phyloP scores from a whole-genome alignment of 2,888 invertebrate species.

The Alviniconcha strummeri region DNA sequence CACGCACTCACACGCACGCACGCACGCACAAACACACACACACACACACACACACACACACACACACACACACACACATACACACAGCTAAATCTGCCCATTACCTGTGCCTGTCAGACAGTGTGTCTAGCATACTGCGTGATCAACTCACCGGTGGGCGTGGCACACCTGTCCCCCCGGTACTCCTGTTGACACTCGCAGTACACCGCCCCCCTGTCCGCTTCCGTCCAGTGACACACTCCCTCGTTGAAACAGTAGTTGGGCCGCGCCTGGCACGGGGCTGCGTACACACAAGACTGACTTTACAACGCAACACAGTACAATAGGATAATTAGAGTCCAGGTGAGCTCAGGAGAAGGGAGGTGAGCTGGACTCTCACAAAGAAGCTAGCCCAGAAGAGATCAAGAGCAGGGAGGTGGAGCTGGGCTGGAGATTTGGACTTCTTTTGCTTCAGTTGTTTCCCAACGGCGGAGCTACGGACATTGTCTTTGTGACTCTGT shows the following conservation, averaged over 20 bases:
- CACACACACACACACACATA: background rate
- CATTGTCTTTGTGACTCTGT: no score
- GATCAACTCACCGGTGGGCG: background rate
- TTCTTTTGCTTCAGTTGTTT: no score
- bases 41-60: background rate
- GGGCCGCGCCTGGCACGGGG: slow-evolving; percentile 26
- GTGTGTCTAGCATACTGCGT: background rate
- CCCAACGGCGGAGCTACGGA: no score
- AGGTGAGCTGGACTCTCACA: no score
- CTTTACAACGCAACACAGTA: no score
- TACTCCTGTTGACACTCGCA: slow-evolving; percentile 24
- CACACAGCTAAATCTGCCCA: background rate
- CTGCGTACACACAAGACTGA: background rate
- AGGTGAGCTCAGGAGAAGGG: no score
- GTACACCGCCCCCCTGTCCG: slow-evolving; percentile 7
- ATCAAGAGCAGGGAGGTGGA: no score
- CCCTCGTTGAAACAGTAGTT: slow-evolving; percentile 24
- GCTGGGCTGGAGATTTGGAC: no score
- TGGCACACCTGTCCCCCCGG: slow-evolving; percentile 17
- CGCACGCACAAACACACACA: no score
- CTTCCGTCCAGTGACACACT: slow-evolving; percentile 26
- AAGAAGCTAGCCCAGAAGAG: no score
- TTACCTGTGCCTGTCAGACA: background rate
- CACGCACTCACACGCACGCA: no score
- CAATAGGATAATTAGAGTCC: no score